Conservation (phyloP, 1,140 invertebrate genomes). For the Monomorium pharaonis region DNA sequence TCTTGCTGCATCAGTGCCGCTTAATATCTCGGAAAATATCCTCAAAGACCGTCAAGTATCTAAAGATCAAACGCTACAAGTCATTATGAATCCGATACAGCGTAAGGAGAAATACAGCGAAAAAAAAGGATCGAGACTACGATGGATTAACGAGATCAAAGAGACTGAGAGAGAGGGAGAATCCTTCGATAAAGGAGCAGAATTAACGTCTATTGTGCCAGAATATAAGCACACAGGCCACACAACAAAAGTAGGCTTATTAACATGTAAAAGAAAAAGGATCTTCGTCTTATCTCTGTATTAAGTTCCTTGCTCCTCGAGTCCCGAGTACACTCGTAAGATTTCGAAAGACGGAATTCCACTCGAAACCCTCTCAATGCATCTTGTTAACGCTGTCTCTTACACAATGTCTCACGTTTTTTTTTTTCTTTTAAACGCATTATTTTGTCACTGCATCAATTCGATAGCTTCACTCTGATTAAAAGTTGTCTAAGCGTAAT, state of each 20-base stretch:
- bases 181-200: constrained; percentile 8
- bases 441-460: background rate
- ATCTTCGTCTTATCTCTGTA: constrained; percentile 68
- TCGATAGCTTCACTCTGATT: background rate
- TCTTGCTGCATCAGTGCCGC: background rate
- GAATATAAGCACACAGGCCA: background rate
- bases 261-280: constrained; percentile 77
- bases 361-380: background rate
- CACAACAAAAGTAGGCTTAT: constrained; percentile 76
- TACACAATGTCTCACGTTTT: background rate
- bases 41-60: background rate
- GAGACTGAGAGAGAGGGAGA: background rate
- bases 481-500: background rate
- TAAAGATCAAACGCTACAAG: constrained; percentile 20
- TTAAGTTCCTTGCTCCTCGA: constrained; percentile 40
- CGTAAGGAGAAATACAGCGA: background rate
- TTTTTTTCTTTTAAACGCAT: background rate
- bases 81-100: constrained; percentile 3
- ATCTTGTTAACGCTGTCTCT: background rate
- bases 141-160: constrained; percentile 41
- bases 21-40: constrained; percentile 14
- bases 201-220: constrained; percentile 41
- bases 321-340: background rate
- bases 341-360: constrained; percentile 27
- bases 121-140: constrained; percentile 6